phyloP scores from a whole-genome alignment of 2,888 invertebrate species.

The Drosophila maculinotata region DNA sequence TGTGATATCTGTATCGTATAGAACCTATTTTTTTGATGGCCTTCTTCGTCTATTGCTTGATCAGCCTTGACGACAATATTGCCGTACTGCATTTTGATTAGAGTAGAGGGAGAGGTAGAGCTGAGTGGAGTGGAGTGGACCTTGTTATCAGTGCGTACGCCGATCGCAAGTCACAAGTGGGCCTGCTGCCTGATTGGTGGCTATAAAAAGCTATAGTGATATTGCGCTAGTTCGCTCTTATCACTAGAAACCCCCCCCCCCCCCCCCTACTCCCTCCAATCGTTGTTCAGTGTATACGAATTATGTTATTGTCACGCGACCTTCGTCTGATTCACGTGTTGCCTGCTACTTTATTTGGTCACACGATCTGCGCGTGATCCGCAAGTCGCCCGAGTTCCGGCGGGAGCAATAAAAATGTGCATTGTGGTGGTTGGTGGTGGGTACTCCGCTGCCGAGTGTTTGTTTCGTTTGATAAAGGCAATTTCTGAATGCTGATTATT shows the following conservation, averaged over 20 bases:
- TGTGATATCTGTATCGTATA: background rate
- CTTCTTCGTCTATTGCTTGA: background rate
- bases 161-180: slow-evolving; percentile 59
- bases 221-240: slow-evolving; percentile 68
- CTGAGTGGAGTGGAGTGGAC: slow-evolving; percentile 29
- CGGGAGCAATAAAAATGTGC: slow-evolving; percentile 32
- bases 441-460: slow-evolving; percentile 30
- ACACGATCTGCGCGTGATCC: slow-evolving; percentile 69
- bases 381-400: slow-evolving; percentile 46
- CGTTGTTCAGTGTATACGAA: slow-evolving; percentile 11
- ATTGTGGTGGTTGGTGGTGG: slow-evolving; percentile 20
- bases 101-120: too few species aligned
- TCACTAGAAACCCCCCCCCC: slow-evolving; percentile 35
- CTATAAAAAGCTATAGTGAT: slow-evolving; percentile 69
- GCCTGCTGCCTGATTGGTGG: slow-evolving; percentile 62
- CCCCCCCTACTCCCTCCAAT: background rate
- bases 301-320: slow-evolving; percentile 76
- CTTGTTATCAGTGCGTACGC: slow-evolving; percentile 67
- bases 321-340: slow-evolving; percentile 70
- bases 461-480: slow-evolving; percentile 49
- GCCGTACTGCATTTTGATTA: slow-evolving; percentile 23
- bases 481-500: slow-evolving; percentile 43
- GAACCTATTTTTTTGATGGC: background rate
- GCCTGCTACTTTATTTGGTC: slow-evolving; percentile 34
- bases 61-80: slow-evolving; percentile 32